Evolutionary conservation across 2,113 vertebrate genomes (phyloP).

Genomic region (Leptocoma aspasia): DNA sequence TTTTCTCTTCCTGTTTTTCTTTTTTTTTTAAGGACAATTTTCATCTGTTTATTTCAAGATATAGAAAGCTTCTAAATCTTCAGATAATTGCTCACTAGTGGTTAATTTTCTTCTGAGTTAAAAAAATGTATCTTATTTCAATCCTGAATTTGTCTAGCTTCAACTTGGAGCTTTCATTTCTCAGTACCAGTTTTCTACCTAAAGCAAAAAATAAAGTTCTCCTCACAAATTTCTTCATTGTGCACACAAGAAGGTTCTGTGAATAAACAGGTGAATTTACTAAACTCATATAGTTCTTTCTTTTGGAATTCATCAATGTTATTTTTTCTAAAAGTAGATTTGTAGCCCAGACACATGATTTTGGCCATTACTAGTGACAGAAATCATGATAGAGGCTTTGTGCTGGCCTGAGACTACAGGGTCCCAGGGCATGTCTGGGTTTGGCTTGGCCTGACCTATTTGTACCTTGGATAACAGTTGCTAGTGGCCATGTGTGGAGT

Average conservation of each 20-base stretch:
- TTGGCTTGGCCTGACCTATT: background rate
- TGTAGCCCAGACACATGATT: background rate
- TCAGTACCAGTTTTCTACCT: background rate
- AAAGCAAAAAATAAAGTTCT: background rate
- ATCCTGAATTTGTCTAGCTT: background rate
- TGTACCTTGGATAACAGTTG: background rate
- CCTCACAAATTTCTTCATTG: background rate
- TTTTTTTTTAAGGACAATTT: background rate
- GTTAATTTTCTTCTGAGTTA: background rate
- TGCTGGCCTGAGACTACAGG: background rate
- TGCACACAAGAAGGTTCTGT: background rate
- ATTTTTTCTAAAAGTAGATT: background rate
- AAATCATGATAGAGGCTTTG: background rate
- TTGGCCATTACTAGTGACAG: background rate
- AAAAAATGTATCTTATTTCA: background rate
- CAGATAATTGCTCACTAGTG: background rate
- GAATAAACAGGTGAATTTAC: background rate
- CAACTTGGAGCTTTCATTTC: background rate
- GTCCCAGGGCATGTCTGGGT: background rate
- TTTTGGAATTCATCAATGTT: background rate
- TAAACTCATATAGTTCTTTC: background rate
- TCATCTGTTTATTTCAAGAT: background rate
- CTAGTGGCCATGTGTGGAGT: background rate
- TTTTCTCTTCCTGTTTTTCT: background rate
- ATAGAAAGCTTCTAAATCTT: background rate